A percentile compares a stretch with the other conserved stretches of the same genome.
These are phyloP conservation scores for Arctocebus calabarensis DNA, from an alignment of 2,797 vertebrate genomes.

Conservation along the genomic window DNA sequence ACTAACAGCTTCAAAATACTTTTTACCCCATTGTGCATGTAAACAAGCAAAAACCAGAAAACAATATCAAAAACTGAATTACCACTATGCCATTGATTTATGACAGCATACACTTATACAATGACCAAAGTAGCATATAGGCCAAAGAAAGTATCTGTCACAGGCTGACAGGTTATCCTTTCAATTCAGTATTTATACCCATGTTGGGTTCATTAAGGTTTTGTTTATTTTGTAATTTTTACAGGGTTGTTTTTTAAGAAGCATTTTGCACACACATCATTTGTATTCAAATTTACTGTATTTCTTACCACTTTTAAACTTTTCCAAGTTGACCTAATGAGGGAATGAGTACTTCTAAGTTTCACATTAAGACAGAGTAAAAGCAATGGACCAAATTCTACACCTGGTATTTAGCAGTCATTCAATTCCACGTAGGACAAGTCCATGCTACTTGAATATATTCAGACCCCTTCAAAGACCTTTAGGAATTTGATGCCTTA, in stretches of 20 bases:
- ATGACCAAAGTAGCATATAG: not conserved
- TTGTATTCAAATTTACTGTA: not conserved
- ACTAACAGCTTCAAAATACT: not conserved
- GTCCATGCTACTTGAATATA: not conserved
- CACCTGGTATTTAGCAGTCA: not conserved
- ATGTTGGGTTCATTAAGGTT: not conserved
- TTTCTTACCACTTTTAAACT: conserved; percentile 32
- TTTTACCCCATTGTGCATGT: not conserved
- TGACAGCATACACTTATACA: not conserved
- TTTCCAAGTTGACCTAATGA: not conserved
- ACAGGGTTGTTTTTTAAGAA: not conserved
- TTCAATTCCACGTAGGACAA: not conserved
- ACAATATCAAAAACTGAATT: not conserved
- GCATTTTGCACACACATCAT: not conserved
- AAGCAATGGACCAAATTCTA: not conserved
- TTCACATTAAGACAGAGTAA: not conserved
- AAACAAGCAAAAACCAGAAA: not conserved
- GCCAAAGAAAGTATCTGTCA: not conserved
- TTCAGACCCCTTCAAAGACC: not conserved
- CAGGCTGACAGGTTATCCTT: not conserved
- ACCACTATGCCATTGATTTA: not conserved
- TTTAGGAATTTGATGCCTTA: not conserved
- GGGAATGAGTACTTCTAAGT: conserved; percentile 9
- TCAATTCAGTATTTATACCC: not conserved
- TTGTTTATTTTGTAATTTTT: not conserved